Percentiles rank a stretch among this genome's conserved stretches.
Evolutionary conservation across 2,113 vertebrate species (phyloP).

Genomic region (Catharus fuscescens): DNA sequence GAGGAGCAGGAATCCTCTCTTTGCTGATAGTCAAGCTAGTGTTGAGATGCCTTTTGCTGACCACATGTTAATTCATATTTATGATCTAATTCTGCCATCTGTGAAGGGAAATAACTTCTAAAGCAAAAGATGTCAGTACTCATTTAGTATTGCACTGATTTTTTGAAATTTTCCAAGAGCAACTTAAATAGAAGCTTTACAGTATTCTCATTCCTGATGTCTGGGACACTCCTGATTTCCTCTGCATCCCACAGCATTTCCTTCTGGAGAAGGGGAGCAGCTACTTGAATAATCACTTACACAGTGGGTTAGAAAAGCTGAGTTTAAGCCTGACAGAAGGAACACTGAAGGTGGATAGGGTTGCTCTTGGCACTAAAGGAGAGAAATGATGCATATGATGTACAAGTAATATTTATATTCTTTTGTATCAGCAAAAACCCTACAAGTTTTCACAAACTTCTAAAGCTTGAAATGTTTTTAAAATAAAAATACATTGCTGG

Average conservation of each 20-base stretch:
- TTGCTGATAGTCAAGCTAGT: not conserved
- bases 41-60: not conserved
- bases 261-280: not conserved
- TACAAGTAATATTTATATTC: not conserved
- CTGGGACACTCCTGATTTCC: not conserved
- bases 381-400: not conserved
- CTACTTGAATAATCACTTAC: not conserved
- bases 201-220: not conserved
- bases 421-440: not conserved
- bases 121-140: not conserved
- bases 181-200: not conserved
- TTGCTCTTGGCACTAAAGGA: not conserved
- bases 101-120: not conserved
- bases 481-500: not conserved
- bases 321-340: not conserved
- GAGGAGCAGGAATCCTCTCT: not conserved
- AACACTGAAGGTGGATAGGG: not conserved
- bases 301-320: not conserved
- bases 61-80: not conserved
- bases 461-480: not conserved
- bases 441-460: not conserved
- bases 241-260: not conserved
- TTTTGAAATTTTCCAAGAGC: not conserved
- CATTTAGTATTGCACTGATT: not conserved
- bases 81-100: not conserved